phyloP scores from a whole-genome alignment of 2,888 invertebrate genomes.

The Melanargia galathea region DNA sequence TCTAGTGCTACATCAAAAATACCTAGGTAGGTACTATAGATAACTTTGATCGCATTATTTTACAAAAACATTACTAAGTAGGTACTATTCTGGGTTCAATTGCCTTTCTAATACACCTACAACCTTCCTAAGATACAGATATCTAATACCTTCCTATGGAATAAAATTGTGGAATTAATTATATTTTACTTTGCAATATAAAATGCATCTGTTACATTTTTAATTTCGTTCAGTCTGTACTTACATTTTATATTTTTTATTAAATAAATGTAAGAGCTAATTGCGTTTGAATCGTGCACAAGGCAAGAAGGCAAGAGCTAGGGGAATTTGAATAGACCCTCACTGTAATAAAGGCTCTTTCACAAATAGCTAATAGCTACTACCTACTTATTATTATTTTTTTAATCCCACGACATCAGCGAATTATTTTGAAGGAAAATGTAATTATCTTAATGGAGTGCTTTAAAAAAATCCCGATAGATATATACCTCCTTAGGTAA shows the following conservation, averaged over 20 bases:
- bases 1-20: too few species aligned
- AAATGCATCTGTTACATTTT: constrained; percentile 24
- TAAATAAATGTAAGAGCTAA: constrained; percentile 36
- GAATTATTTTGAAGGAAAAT: constrained; percentile 21
- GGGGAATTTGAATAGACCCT: constrained; percentile 37
- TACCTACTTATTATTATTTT: not conserved
- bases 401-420: constrained; percentile 27
- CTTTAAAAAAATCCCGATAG: not conserved
- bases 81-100: too few species aligned
- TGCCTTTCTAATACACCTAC: too few species aligned
- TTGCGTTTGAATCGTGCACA: constrained; percentile 39
- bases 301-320: constrained; percentile 32
- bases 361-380: constrained; percentile 25
- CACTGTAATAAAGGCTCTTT: constrained; percentile 34
- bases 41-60: too few species aligned
- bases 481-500: not conserved
- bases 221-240: constrained; percentile 23
- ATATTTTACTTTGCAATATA: constrained; percentile 13
- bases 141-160: too few species aligned
- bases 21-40: too few species aligned
- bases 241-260: constrained; percentile 25
- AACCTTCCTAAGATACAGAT: too few species aligned
- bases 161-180: not conserved
- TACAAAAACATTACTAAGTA: too few species aligned
- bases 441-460: not conserved